These are phyloP conservation scores for Gallinago nigripennis DNA, from an alignment of 2,797 vertebrate species.

Conservation along the genomic window DNA sequence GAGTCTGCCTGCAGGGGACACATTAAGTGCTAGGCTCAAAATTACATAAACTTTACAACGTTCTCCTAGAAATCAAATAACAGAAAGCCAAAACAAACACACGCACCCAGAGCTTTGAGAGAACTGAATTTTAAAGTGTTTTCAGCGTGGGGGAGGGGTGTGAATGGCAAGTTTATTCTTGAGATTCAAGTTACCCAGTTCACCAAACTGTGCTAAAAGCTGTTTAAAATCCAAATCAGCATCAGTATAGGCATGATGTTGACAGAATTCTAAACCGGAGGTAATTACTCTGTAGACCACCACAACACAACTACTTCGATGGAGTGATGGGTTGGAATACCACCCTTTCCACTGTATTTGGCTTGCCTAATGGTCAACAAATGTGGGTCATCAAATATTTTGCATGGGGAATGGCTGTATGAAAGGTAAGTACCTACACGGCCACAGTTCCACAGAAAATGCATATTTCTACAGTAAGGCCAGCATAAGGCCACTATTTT, in stretches of 20 bases:
- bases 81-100: slow-evolving; percentile 60
- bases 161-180: not conserved
- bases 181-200: not conserved
- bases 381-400: not conserved
- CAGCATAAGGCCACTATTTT: not conserved
- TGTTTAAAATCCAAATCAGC: not conserved
- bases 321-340: not conserved
- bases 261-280: not conserved
- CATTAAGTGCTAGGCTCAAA: slow-evolving; percentile 68
- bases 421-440: not conserved
- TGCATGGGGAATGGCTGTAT: fast-evolving
- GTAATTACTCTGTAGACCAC: not conserved
- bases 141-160: not conserved
- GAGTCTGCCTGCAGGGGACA: slow-evolving; percentile 74
- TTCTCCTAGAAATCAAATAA: slow-evolving; percentile 66
- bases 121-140: slow-evolving; percentile 1
- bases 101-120: not conserved
- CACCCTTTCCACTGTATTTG: not conserved
- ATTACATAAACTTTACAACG: slow-evolving; percentile 67
- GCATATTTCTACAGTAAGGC: not conserved
- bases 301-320: not conserved
- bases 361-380: not conserved
- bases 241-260: not conserved
- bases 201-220: not conserved
- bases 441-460: not conserved